phyloP scores from a whole-genome alignment of 2,888 invertebrate genomes.

The Stramonita haemastoma region DNA sequence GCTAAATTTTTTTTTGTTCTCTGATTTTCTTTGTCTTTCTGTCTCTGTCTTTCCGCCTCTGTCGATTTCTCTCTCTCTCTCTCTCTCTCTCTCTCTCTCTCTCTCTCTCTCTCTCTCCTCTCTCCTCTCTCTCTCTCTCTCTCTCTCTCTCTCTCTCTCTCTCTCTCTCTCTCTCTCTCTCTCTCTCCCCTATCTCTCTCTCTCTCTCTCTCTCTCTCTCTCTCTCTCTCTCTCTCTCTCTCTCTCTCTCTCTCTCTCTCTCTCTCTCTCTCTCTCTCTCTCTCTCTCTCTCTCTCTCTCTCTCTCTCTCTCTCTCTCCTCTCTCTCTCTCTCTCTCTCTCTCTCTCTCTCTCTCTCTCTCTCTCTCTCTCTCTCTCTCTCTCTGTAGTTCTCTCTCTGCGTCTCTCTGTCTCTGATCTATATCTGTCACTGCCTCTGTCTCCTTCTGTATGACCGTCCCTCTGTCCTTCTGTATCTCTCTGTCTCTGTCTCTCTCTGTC shows the following conservation, averaged over 20 bases:
- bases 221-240: no score
- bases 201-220: no score
- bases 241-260: neutral
- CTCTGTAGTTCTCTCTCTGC: neutral
- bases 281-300: no score
- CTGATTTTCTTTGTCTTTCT: no score
- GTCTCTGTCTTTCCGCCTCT: no score
- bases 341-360: neutral
- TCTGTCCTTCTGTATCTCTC: neutral
- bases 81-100: no score
- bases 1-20: no score
- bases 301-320: no score
- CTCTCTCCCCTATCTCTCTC: neutral
- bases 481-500: neutral
- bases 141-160: neutral
- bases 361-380: neutral
- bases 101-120: no score
- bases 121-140: no score
- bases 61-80: no score
- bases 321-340: neutral
- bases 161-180: conserved; percentile 1
- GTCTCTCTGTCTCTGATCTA: neutral
- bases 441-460: neutral
- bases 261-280: conserved; percentile 17
- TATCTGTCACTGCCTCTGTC: neutral